phyloP scores from a whole-genome alignment of 2,113 vertebrate species.

The Antechinus flavipes region DNA sequence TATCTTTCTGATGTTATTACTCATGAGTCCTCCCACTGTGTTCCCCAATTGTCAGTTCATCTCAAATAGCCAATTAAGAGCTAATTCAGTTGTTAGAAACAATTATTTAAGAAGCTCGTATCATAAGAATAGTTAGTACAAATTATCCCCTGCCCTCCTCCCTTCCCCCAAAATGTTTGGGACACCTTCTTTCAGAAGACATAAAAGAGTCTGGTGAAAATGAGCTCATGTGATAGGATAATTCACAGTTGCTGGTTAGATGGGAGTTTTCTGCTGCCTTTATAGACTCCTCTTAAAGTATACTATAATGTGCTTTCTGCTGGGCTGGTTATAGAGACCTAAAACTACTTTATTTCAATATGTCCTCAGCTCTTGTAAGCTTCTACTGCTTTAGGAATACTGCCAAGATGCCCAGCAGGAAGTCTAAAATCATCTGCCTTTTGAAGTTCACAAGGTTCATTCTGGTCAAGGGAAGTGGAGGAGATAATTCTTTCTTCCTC shows the following conservation, averaged over 20 bases:
- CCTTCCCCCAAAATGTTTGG: not conserved
- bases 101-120: not conserved
- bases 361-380: not conserved
- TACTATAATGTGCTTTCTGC: not conserved
- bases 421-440: no score
- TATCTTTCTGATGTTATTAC: not conserved
- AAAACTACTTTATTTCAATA: not conserved
- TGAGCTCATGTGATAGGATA: not conserved
- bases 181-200: not conserved
- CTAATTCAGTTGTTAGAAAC: not conserved
- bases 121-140: not conserved
- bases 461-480: not conserved
- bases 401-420: not conserved
- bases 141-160: not conserved
- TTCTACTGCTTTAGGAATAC: not conserved
- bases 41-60: not conserved
- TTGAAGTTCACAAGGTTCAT: not conserved
- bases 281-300: not conserved
- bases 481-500: not conserved
- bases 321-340: not conserved
- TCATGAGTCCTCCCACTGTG: not conserved
- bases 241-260: not conserved
- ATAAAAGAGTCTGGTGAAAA: not conserved
- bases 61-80: not conserved
- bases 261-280: not conserved